Evolutionary conservation across 35 echinoderm and acorn worm genomes (phyloP).

Genomic region (Diadema setosum): DNA sequence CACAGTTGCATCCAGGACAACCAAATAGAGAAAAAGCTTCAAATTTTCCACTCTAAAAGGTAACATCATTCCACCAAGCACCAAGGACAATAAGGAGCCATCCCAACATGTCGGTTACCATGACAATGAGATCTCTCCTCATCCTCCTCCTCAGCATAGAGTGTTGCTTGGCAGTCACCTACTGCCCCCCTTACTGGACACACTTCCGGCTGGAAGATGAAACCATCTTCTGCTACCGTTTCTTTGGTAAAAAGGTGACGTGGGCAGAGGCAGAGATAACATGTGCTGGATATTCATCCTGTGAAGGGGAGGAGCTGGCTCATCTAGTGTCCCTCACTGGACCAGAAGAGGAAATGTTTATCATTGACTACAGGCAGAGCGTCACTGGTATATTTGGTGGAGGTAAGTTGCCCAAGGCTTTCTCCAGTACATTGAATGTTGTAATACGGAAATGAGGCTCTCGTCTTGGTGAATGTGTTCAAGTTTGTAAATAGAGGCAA

Average conservation of each 20-base stretch:
- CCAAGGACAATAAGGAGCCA: too few relatives aligned
- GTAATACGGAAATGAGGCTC: too few relatives aligned
- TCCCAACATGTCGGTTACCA: too few relatives aligned
- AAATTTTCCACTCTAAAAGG: too few relatives aligned
- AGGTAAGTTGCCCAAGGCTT: too few relatives aligned
- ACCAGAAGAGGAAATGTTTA: slow-evolving; percentile 64
- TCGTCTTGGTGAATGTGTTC: too few relatives aligned
- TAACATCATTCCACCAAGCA: too few relatives aligned
- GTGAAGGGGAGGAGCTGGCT: slow-evolving; percentile 70
- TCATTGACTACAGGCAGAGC: slow-evolving; percentile 63
- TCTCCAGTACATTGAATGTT: too few relatives aligned
- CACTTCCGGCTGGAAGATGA: slow-evolving; percentile 64
- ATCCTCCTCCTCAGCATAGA: background rate
- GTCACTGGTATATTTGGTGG: slow-evolving; percentile 51
- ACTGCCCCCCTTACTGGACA: slow-evolving; percentile 86
- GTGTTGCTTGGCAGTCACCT: slow-evolving; percentile 13
- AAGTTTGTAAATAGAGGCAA: too few relatives aligned
- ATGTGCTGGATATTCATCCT: slow-evolving; percentile 57
- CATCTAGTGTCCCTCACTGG: slow-evolving; percentile 73
- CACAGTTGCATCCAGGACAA: too few relatives aligned
- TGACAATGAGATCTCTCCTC: background rate
- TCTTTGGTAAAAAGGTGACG: slow-evolving; percentile 56
- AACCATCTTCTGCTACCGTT: slow-evolving; percentile 70
- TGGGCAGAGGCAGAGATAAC: slow-evolving; percentile 74
- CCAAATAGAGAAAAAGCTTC: too few relatives aligned